Evolutionary conservation across 2,113 vertebrate genomes (phyloP).

Genomic region (Sphaerodactylus townsendi): DNA sequence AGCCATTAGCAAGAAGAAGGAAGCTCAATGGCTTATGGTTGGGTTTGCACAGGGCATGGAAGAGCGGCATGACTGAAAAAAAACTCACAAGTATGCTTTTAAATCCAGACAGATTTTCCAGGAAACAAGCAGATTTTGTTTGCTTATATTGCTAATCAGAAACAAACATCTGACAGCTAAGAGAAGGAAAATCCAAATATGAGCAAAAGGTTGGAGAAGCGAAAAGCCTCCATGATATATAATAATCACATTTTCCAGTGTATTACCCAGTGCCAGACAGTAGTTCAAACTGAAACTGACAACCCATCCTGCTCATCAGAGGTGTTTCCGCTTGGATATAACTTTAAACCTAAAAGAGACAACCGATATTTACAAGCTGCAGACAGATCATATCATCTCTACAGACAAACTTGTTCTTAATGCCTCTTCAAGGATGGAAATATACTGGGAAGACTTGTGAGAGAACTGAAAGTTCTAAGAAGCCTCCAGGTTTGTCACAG

Average conservation of each 20-base stretch:
- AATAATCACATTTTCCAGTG: not conserved
- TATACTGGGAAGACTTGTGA: not conserved
- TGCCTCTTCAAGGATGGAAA: not conserved
- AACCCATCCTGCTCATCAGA: conserved; percentile 24
- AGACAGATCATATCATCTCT: too few species aligned
- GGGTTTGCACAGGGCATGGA: too few species aligned
- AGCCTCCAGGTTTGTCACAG: not conserved
- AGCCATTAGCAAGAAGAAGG: conserved; percentile 10
- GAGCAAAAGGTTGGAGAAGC: conserved; percentile 8
- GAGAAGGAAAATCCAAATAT: not conserved
- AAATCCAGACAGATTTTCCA: not conserved
- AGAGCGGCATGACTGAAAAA: too few species aligned
- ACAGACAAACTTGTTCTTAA: not conserved
- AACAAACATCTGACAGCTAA: accelerated
- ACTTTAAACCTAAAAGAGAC: conserved; percentile 26
- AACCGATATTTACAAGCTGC: not conserved
- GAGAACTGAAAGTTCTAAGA: not conserved
- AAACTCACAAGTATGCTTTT: not conserved
- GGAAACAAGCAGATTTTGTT: conserved; percentile 33
- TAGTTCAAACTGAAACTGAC: conserved; percentile 1
- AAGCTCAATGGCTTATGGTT: conserved; percentile 6
- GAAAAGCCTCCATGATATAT: conserved; percentile 42
- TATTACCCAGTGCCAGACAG: conserved; percentile 18
- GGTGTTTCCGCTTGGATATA: not conserved
- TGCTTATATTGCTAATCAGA: not conserved